phyloP scores from a whole-genome alignment of 2,797 vertebrate genomes.

The Trichosurus vulpecula region DNA sequence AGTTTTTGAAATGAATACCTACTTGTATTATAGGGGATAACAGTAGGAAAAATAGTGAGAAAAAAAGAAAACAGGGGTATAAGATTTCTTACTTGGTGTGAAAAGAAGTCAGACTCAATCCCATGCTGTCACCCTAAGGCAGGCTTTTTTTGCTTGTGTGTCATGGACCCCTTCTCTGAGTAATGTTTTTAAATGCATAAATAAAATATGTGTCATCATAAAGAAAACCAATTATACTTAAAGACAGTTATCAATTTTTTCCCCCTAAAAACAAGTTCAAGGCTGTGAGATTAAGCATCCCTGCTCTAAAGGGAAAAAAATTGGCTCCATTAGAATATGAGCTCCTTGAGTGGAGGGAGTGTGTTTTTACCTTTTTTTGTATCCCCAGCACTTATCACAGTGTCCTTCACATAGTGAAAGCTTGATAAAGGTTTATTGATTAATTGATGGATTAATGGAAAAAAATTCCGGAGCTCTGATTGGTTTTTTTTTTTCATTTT shows the following conservation, averaged over 20 bases:
- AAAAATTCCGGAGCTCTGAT: neutral
- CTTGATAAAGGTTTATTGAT: neutral
- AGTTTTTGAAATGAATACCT: slow-evolving; percentile 27
- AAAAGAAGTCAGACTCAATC: neutral
- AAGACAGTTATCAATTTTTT: neutral
- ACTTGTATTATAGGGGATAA: neutral
- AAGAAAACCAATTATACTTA: neutral
- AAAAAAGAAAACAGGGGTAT: neutral
- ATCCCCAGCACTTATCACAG: neutral
- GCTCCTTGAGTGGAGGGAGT: neutral
- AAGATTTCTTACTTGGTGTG: neutral
- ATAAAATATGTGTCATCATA: neutral
- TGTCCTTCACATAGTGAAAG: neutral
- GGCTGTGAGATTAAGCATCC: neutral
- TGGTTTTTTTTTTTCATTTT: neutral
- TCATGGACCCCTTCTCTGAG: neutral
- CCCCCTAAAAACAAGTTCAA: neutral
- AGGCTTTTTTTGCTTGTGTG: neutral
- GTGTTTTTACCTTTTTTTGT: neutral
- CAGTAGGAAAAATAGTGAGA: neutral
- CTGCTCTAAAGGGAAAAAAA: neutral
- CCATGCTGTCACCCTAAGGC: neutral
- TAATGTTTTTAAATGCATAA: neutral
- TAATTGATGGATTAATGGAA: neutral
- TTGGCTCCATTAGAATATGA: neutral